phyloP scores from a whole-genome alignment of 2,113 vertebrate species.

The Scortum barcoo region DNA sequence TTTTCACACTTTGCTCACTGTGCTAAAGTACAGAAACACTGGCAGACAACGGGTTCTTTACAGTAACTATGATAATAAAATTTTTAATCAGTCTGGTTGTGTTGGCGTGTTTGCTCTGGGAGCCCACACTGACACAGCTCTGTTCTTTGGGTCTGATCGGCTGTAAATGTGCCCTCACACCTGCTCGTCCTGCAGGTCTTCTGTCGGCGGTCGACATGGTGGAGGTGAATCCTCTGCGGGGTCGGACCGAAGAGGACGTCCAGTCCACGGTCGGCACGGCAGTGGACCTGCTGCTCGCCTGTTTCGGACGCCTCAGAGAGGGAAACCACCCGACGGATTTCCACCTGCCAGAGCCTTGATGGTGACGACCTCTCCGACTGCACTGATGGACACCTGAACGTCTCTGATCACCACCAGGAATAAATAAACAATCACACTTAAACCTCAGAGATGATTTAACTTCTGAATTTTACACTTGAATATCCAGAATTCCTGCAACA shows the following conservation, averaged over 20 bases:
- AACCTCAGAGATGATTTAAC: background rate
- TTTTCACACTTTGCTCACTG: too few relatives aligned
- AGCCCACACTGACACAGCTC: too few relatives aligned
- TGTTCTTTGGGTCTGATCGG: too few relatives aligned
- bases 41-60: too few relatives aligned
- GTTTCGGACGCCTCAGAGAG: conserved; percentile 78
- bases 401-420: background rate
- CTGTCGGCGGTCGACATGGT: conserved; percentile 84
- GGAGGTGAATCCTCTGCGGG: conserved; percentile 82
- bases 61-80: too few relatives aligned
- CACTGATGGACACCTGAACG: background rate
- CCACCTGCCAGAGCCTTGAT: conserved; percentile 51
- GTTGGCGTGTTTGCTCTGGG: too few relatives aligned
- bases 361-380: background rate
- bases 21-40: too few relatives aligned
- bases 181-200: conserved; percentile 65
- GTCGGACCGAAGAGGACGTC: conserved; percentile 60
- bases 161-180: background rate
- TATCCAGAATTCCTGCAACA: background rate
- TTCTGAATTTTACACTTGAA: background rate
- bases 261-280: conserved; percentile 75
- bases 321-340: conserved; percentile 73
- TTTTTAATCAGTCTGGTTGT: too few relatives aligned
- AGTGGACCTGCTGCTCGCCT: conserved; percentile 77
- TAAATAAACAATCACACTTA: background rate